Percentiles rank a stretch among this genome's conserved stretches.
phyloP scores from a whole-genome alignment of 2,113 vertebrate genomes.

The Callithrix jacchus region DNA sequence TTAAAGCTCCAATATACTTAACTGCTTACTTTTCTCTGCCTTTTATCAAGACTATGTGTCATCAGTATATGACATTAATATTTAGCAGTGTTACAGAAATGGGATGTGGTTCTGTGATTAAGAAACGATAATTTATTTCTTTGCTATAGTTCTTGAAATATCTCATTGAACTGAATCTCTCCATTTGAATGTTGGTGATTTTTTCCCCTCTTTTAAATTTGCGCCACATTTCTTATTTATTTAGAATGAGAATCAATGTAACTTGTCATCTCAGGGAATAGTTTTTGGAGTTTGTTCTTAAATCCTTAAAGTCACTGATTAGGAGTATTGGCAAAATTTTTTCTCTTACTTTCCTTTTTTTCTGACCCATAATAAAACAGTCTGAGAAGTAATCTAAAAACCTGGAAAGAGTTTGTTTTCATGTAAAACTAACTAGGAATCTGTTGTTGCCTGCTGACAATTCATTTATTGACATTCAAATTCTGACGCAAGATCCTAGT shows the following conservation, averaged over 20 bases:
- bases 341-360: slow-evolving; percentile 38
- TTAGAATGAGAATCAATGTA: background rate
- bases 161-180: slow-evolving; percentile 12
- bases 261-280: background rate
- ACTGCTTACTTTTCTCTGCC: background rate
- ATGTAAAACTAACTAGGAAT: slow-evolving; percentile 27
- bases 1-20: background rate
- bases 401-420: slow-evolving; percentile 11
- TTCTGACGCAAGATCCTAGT: background rate
- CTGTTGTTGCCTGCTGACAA: slow-evolving; percentile 15
- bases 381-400: background rate
- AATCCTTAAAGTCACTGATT: background rate
- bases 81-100: slow-evolving; percentile 28
- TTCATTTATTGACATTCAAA: slow-evolving; percentile 42
- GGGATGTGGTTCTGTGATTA: slow-evolving; percentile 44
- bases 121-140: slow-evolving; percentile 39
- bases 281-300: background rate
- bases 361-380: background rate
- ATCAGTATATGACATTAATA: background rate
- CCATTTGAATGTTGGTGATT: background rate
- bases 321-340: slow-evolving; percentile 28
- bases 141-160: slow-evolving; percentile 46
- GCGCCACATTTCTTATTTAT: background rate
- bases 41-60: slow-evolving; percentile 20
- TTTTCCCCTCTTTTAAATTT: background rate